Base-by-base conservation (phyloP, 2,113 vertebrate genomes). In the Eulacestoma nigropectus region DNA sequence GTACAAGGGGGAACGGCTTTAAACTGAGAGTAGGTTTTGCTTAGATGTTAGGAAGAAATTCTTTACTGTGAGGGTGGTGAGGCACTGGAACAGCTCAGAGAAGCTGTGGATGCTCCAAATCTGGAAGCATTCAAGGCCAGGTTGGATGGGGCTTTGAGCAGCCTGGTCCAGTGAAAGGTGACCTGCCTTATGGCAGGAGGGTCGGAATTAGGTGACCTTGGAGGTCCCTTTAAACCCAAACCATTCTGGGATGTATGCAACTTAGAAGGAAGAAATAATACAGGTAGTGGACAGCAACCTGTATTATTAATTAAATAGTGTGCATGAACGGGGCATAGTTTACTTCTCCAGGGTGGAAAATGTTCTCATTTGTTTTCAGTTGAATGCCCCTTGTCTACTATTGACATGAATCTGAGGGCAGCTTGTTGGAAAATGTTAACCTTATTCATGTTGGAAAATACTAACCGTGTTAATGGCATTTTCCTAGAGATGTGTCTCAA, bases 281-380 rank as follows among this genome's bases (percentile, higher is more conserved):
- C 3, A 44, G 13, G 4, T 53, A 46, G 25, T 10, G 32, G 20
- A 7, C 32, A 50, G 42, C n/a, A 62, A 19, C 25, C 32, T 84
- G 7, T 75, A 18, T 56, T 74, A 19, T 32, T 84, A 44, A 60
- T 68, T 63, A 64, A 84, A 25, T 18, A 13, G 7, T 25, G 9
- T 53, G 5, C 59, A 10, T 1, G 2, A 62, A 21, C 7, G 39
- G 13, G 47, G 23, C 32, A 13, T 52, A n/a, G 20, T 44, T 59
- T 76, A 33, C 22, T 52, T 62, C 30, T 73, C 29, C 9, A 49
- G 29, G 13, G 13, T 64, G 47, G 49, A 19, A 11, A 63, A 10
- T 47, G 25, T 41, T 64, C 1, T 2, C 9, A 1, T 68, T 49
- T 60, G 20, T 89, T 85, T 49, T 80, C 2, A 0, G 2, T 12